Evolutionary conservation across 1,140 invertebrate species (phyloP).

Genomic region (Piezodorus guildinii): DNA sequence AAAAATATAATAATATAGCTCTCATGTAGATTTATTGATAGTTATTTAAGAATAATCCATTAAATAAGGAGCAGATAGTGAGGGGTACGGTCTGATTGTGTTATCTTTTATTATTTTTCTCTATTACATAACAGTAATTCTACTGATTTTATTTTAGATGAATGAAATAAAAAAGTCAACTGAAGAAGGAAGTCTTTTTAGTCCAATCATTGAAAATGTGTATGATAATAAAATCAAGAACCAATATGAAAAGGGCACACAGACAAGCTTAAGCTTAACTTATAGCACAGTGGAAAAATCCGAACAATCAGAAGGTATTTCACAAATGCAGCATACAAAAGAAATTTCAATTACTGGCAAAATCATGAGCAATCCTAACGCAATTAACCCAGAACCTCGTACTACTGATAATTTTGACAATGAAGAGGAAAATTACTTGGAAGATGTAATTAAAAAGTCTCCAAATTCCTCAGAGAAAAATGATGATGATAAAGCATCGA

Average conservation of each 20-base stretch:
- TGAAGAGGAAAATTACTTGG: neutral
- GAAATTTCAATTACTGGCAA: neutral
- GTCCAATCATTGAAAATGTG: neutral
- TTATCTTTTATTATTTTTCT: no score
- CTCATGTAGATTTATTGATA: no score
- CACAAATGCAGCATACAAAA: neutral
- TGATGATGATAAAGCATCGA: neutral
- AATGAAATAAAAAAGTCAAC: neutral
- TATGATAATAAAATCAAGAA: neutral
- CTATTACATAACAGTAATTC: neutral
- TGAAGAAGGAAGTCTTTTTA: slow-evolving; percentile 1
- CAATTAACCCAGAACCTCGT: neutral
- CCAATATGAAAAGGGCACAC: neutral
- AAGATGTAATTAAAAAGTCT: neutral
- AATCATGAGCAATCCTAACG: neutral
- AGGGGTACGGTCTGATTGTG: no score
- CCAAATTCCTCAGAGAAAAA: neutral
- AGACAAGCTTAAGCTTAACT: neutral
- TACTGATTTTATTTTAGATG: neutral
- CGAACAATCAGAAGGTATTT: neutral
- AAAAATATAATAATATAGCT: no score
- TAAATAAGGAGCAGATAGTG: no score
- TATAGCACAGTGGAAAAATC: neutral
- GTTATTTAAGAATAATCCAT: no score
- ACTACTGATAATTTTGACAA: neutral